Percentiles rank a stretch among this genome's conserved stretches.
Evolutionary conservation across 2,797 vertebrate genomes (phyloP).

Genomic region (Chelmon rostratus): DNA sequence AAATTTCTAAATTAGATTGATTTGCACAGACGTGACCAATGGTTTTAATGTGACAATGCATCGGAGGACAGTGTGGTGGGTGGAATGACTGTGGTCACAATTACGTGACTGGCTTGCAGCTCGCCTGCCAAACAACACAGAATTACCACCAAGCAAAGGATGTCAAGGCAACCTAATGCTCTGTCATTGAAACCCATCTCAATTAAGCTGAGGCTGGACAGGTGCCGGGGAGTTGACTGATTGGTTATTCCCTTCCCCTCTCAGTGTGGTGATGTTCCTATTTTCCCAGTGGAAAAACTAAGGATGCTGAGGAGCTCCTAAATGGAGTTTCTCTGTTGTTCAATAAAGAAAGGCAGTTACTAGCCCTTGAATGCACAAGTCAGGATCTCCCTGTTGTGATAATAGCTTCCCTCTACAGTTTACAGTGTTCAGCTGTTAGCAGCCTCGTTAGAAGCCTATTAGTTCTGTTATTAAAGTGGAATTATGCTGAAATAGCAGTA

Average conservation of each 20-base stretch:
- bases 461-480: background rate
- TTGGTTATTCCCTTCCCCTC: conserved; percentile 44
- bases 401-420: conserved; percentile 13
- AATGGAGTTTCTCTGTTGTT: conserved; percentile 50
- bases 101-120: conserved; percentile 61
- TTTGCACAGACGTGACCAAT: conserved; percentile 71
- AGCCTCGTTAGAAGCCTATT: background rate
- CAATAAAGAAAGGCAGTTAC: conserved; percentile 36
- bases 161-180: conserved; percentile 70
- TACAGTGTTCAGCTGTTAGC: background rate
- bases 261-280: conserved; percentile 36
- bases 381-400: conserved; percentile 19
- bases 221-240: conserved; percentile 62
- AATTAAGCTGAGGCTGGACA: conserved; percentile 72
- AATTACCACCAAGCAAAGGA: conserved; percentile 60
- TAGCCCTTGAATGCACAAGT: conserved; percentile 39
- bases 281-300: conserved; percentile 50
- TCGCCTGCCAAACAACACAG: conserved; percentile 53
- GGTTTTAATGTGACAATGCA: conserved; percentile 70
- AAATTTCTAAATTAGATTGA: conserved; percentile 74
- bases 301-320: conserved; percentile 40
- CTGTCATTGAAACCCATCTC: conserved; percentile 74
- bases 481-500: background rate
- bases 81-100: conserved; percentile 49
- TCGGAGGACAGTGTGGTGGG: conserved; percentile 43